Conservation (phyloP, 2,113 vertebrate species). For the Tragelaphus strepsiceros region DNA sequence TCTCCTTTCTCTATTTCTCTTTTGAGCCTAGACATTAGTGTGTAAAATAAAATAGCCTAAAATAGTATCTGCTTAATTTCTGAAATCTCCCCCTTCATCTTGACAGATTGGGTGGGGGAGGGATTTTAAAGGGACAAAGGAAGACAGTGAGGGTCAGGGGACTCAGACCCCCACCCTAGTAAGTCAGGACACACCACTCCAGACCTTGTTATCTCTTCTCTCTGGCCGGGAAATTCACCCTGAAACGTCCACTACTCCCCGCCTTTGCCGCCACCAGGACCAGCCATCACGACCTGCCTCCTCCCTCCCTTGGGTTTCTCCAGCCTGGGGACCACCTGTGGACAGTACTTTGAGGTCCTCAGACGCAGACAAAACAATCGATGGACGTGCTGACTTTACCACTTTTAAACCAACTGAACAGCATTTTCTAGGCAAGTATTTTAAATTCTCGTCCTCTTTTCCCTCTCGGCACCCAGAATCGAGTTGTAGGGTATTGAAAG, state of each 20-base stretch:
- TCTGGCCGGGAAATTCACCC: background rate
- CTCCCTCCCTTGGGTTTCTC: background rate
- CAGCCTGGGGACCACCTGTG: background rate
- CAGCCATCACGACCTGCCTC: background rate
- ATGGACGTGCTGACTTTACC: background rate
- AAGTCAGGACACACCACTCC: background rate
- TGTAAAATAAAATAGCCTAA: background rate
- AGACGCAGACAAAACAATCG: slow-evolving; percentile 36
- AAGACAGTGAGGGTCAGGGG: background rate
- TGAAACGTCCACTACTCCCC: background rate
- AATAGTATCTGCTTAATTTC: background rate
- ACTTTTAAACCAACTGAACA: background rate
- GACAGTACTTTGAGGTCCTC: background rate
- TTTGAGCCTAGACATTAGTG: background rate
- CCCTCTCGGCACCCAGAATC: background rate
- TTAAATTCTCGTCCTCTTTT: background rate
- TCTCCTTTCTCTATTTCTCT: background rate
- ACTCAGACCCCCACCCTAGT: background rate
- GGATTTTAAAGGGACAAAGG: background rate
- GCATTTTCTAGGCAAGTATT: background rate
- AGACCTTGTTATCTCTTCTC: background rate
- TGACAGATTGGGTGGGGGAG: background rate
- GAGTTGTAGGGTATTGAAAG: background rate
- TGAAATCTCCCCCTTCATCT: background rate
- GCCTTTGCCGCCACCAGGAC: background rate